Evolutionary conservation across 1,140 invertebrate species (phyloP).

Genomic region (Dinoponera quadriceps): DNA sequence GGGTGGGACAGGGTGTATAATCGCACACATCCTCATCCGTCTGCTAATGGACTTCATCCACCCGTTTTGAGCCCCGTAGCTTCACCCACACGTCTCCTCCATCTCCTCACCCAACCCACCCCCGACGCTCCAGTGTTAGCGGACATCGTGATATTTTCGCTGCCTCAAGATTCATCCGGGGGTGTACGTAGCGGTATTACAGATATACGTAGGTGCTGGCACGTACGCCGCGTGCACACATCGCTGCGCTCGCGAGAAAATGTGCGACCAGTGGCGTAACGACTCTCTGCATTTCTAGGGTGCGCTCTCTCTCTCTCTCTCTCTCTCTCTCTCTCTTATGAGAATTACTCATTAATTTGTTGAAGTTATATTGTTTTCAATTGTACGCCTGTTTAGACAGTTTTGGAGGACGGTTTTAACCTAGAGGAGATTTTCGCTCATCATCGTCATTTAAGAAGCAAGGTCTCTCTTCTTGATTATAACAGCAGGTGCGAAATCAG

Average conservation of each 20-base stretch:
- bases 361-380: neutral
- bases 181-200: constrained; percentile 68
- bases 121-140: constrained; percentile 68
- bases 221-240: constrained; percentile 64
- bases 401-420: neutral
- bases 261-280: constrained; percentile 64
- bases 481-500: neutral
- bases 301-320: neutral
- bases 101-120: constrained; percentile 39
- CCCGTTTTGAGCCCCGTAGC: constrained; percentile 67
- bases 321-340: too few species aligned
- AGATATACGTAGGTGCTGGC: constrained; percentile 73
- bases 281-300: constrained; percentile 19
- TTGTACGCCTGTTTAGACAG: neutral
- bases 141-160: constrained; percentile 79
- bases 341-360: neutral
- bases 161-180: constrained; percentile 76
- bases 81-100: constrained; percentile 69
- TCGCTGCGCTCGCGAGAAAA: constrained; percentile 62
- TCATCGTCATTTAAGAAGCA: neutral
- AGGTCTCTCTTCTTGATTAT: neutral
- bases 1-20: constrained; percentile 73
- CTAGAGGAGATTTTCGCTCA: neutral
- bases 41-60: constrained; percentile 81
- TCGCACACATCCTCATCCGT: constrained; percentile 80